Base-by-base conservation (phyloP, 2,113 vertebrate species). In the Nicator chloris region DNA sequence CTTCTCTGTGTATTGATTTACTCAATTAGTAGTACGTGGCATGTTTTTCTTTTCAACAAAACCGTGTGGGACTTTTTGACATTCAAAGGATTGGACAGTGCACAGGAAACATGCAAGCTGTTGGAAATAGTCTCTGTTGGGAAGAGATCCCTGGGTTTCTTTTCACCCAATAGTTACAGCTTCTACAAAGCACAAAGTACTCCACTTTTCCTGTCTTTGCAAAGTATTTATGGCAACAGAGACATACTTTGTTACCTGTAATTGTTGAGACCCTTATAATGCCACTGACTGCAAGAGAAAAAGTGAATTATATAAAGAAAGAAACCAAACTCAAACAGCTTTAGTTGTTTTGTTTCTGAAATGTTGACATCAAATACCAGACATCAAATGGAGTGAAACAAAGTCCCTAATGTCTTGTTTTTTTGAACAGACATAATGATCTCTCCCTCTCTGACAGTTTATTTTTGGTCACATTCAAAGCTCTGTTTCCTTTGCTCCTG, bases 1-100 rank as follows among this genome's bases (percentile, higher is more conserved):
- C 39, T 86, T 82, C 64, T 86, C 82, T 85, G 79, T 75, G 27
- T 94, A 97, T 97, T 88, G 96, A 97, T 96, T 96, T 85, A 57
- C 59, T 92, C 87, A 96, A 94, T 96, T 94, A 92, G 79, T 61
- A 72, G 77, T 80, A 63, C 66, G 60, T 61, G 60, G 13, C 42
- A 51, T 93, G 86, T 64, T 94, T 94, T 54, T 87, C n/a, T 93
- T 68, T 88, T 78, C 77, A 92, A 79, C n/a, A 71, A 83, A 88
- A 56, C 1, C 0, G 3, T 64, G 60, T 86, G 73, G 35, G 80
- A 84, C 42, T 93, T 93, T 93, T 64, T 92, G 96, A 90, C 83
- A 82, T 95, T 97, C 95, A 81, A 80, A 92, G 39, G 28, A 14
- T 24, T 82, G 69, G 35, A 70, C 65, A 65, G 76, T 26, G 70